Evolutionary conservation across 1,140 invertebrate species (phyloP).

Genomic region (Drosophila auraria): DNA sequence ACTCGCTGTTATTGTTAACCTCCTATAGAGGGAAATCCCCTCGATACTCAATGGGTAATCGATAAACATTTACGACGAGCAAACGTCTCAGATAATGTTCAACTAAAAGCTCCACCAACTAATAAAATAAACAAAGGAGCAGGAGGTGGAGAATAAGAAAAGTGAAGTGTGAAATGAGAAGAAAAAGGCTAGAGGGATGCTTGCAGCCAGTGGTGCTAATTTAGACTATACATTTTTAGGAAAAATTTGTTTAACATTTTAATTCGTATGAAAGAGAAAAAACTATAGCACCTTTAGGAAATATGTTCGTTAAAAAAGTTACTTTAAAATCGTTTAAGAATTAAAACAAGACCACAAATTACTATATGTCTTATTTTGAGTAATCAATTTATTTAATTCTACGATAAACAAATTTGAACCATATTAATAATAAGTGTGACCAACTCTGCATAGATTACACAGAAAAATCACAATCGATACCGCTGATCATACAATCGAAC

Average conservation of each 20-base stretch:
- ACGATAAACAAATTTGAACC: neutral
- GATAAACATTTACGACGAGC: slow-evolving; percentile 57
- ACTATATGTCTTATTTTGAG: too few species aligned
- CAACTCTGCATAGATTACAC: neutral
- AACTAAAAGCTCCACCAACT: slow-evolving; percentile 65
- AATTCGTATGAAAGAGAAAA: too few species aligned
- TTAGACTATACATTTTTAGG: neutral
- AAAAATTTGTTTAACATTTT: too few species aligned
- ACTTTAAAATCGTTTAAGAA: too few species aligned
- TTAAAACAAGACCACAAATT: too few species aligned
- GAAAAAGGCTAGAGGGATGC: neutral
- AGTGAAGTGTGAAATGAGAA: neutral
- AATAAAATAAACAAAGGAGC: slow-evolving; percentile 67
- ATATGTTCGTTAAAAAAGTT: too few species aligned
- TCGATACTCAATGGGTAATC: slow-evolving; percentile 41
- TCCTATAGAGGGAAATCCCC: slow-evolving; percentile 29
- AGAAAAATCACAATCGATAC: neutral
- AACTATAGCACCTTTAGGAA: too few species aligned
- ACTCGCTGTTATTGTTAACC: neutral
- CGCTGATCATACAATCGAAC: neutral
- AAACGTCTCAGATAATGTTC: slow-evolving; percentile 52
- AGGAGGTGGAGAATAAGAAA: neutral
- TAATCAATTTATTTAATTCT: too few species aligned
- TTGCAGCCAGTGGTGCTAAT: neutral
- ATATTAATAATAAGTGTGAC: too few species aligned